Evolutionary conservation across 2,888 invertebrate genomes (phyloP).

Genomic region (Cylloceria caligata): DNA sequence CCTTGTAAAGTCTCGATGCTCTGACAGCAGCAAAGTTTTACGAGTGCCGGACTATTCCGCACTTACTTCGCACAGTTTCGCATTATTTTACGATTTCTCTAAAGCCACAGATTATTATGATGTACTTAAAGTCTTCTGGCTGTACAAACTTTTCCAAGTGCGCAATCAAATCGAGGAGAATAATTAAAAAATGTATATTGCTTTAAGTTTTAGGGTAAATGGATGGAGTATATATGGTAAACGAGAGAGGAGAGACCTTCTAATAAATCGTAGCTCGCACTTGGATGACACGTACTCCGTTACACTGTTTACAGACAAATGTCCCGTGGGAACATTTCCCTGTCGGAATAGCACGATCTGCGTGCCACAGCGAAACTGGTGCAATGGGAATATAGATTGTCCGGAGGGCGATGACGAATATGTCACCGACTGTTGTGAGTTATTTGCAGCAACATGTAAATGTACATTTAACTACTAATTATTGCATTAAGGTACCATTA

Average conservation of each 20-base stretch:
- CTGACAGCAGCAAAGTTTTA: conserved; percentile 34
- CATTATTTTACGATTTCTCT: neutral
- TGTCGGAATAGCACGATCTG: conserved; percentile 86
- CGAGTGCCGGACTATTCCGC: conserved; percentile 24
- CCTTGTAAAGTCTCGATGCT: conserved; percentile 41
- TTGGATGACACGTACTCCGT: conserved; percentile 10
- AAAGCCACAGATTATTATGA: neutral
- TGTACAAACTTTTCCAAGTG: neutral
- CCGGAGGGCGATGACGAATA: conserved; percentile 83
- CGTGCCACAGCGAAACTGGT: conserved; percentile 86
- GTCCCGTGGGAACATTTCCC: conserved; percentile 86
- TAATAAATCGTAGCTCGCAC: conserved; percentile 44
- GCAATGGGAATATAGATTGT: conserved; percentile 86
- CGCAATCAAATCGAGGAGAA: neutral
- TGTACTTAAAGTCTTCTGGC: neutral
- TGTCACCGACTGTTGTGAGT: conserved; percentile 81
- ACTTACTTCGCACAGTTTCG: conserved; percentile 3
- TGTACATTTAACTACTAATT: neutral
- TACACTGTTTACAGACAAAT: conserved; percentile 83
- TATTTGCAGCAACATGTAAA: conserved; percentile 13
- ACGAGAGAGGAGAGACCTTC: conserved; percentile 5
- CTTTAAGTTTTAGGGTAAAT: conserved; percentile 1
- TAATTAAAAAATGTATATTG: neutral
- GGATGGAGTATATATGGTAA: neutral
- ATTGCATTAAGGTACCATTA: neutral